Base-by-base conservation (phyloP, 2,113 vertebrate species). In the Hepsetus odoe region DNA sequence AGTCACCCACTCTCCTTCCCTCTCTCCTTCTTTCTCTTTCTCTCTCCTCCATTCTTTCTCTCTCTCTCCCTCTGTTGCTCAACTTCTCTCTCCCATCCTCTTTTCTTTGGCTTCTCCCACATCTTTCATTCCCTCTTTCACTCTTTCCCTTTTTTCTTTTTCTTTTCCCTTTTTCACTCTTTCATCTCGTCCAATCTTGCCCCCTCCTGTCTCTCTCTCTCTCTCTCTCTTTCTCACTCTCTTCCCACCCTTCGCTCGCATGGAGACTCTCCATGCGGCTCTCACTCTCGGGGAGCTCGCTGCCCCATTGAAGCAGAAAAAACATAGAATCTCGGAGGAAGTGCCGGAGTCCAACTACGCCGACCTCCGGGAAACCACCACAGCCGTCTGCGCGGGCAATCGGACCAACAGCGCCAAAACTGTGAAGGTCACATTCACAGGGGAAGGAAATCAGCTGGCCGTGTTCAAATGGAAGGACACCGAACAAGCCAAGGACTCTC, bases 221-320 rank as follows among this genome's bases (percentile, higher is more conserved):
- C 20, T 65, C 66, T 42, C 32, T 70, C 35, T 72, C 61, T 22
- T 20, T 20, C 38, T 22, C n/a, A 35, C 46, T 38, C 79, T 75
- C 44, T 46, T 46, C 44, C 3, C 18, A 51, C 67, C 28, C 24
- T 66, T 53, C 79, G 88, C 72, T 77, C 87, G 84, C 82, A 94
- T 95, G 95, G 94, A 95, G 88, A 91, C 88, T 81, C 83, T 91
- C 49, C 80, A 89, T 84, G 86, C 91, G 69, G 89, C 90, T 88
- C 89, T 83, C 85, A 87, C 76, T 79, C 88, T 90, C 85, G 88
- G 80, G 80, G 83, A 81, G 87, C 87, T 91, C 86, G 85, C 88
- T 66, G 87, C 77, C 86, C 90, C 88, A 20, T 75, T 87, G 78
- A 89, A 88, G 62, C 49, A 53, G 49, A 53, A 53, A 53, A 18